Percentiles rank a stretch among this genome's conserved stretches.
Conservation (phyloP, 1,140 invertebrate species). For the Neodiprion lecontei region DNA sequence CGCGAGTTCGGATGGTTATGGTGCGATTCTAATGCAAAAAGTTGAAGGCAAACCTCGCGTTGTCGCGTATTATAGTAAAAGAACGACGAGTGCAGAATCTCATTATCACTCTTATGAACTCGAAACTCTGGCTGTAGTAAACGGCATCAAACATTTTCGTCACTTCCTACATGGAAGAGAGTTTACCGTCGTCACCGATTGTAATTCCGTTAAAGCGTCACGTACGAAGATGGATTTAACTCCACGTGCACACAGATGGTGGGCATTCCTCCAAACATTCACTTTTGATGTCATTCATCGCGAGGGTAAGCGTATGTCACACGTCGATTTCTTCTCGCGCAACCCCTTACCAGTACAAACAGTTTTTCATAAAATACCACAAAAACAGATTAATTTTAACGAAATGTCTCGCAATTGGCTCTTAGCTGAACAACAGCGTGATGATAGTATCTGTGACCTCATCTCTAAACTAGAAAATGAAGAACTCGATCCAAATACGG, state of each 20-base stretch:
- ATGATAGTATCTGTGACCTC: too few species aligned
- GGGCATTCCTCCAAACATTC: conserved; percentile 42
- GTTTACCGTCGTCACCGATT: conserved; percentile 34
- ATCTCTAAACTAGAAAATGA: too few species aligned
- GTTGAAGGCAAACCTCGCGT: conserved; percentile 28
- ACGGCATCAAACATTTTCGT: conserved; percentile 43
- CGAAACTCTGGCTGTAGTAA: conserved; percentile 45
- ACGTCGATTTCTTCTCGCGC: conserved; percentile 27
- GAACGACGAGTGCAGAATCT: conserved; percentile 33
- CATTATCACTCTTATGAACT: conserved; percentile 46
- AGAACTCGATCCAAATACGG: too few species aligned
- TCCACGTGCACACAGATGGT: conserved; percentile 47
- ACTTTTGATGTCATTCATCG: conserved; percentile 34
- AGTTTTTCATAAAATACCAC: too few species aligned
- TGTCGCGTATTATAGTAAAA: conserved; percentile 37
- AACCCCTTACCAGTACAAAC: conserved; percentile 12
- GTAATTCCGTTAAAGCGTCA: conserved; percentile 45
- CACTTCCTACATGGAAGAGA: conserved; percentile 41
- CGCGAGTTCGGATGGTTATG: conserved; percentile 30
- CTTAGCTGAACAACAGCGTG: too few species aligned
- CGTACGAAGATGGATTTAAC: conserved; percentile 43
- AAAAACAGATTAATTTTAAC: too few species aligned
- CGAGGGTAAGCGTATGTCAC: conserved; percentile 22
- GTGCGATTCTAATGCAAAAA: conserved; percentile 34
- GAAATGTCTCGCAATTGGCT: too few species aligned